phyloP scores from a whole-genome alignment of 2,113 vertebrate species.

The Fukomys damarensis region DNA sequence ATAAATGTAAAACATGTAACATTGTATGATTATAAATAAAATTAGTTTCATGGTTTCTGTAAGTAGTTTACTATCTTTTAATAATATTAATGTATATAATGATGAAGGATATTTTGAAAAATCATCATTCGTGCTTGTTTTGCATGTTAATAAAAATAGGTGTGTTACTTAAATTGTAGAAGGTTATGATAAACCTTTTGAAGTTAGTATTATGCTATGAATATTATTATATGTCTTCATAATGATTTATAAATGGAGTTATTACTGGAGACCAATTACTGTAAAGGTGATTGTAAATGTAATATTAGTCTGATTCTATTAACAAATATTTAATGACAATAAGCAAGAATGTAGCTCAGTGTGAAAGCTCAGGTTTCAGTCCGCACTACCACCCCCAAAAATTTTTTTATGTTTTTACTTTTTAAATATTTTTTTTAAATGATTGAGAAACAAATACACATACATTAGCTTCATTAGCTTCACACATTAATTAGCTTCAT shows the following conservation, averaged over 20 bases:
- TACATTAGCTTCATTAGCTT: no score
- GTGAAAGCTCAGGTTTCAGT: no score
- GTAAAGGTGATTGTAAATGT: neutral
- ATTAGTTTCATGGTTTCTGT: neutral
- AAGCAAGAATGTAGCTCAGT: no score
- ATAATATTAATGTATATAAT: neutral
- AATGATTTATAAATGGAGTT: neutral
- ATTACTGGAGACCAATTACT: neutral
- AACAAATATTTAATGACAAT: neutral
- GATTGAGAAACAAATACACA: no score
- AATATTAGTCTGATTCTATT: neutral
- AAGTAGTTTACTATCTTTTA: neutral
- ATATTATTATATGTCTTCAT: neutral
- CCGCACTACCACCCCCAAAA: no score
- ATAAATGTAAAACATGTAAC: neutral
- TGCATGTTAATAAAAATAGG: neutral
- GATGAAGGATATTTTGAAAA: neutral
- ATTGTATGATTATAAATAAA: neutral
- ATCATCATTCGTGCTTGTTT: neutral
- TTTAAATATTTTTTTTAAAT: no score
- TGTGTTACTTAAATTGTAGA: neutral
- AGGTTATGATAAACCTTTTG: rapidly evolving
- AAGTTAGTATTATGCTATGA: neutral
- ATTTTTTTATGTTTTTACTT: no score
- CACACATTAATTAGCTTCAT: no score